A percentile compares a stretch with the other conserved stretches of the same genome.
Conservation (phyloP, 2,113 vertebrate species). For the Oophaga pumilio region DNA sequence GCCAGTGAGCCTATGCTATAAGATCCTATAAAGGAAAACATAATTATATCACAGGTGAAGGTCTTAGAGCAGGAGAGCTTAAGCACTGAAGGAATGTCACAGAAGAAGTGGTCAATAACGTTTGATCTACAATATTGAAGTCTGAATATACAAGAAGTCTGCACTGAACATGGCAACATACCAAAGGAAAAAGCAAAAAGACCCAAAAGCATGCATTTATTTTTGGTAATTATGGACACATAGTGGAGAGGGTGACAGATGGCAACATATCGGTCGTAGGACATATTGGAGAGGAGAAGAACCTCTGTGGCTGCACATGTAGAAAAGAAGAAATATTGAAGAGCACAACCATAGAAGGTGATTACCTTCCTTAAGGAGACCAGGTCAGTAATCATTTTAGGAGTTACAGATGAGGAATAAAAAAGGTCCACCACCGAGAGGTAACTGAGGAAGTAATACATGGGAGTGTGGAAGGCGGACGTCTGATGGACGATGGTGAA, state of each 20-base stretch:
- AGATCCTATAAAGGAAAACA: slow-evolving; percentile 8
- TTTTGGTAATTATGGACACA: slow-evolving; percentile 12
- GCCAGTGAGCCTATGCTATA: slow-evolving; percentile 8
- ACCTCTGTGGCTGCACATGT: neutral
- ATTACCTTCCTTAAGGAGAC: neutral
- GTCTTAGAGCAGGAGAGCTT: slow-evolving; percentile 29
- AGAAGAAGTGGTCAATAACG: slow-evolving; percentile 27
- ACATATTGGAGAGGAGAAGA: slow-evolving; percentile 19
- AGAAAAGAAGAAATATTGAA: slow-evolving; percentile 35
- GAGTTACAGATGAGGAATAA: slow-evolving; percentile 24
- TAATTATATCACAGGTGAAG: slow-evolving; percentile 12
- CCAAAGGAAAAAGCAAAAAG: neutral
- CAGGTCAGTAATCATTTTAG: slow-evolving; percentile 34
- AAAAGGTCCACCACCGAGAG: slow-evolving; percentile 26
- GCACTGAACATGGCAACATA: neutral
- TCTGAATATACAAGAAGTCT: slow-evolving; percentile 3
- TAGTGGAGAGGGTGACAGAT: slow-evolving; percentile 22
- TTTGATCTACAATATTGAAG: slow-evolving; percentile 17
- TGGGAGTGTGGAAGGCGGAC: slow-evolving; percentile 1
- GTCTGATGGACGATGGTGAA: neutral
- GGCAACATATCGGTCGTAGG: slow-evolving; percentile 30
- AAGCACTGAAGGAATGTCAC: slow-evolving; percentile 14
- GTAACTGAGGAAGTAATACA: slow-evolving; percentile 29
- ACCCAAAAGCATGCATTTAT: neutral
- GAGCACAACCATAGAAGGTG: slow-evolving; percentile 15